Percentiles rank a stretch among this genome's conserved stretches.
Evolutionary conservation across 2,113 vertebrate genomes (phyloP).

Genomic region (Albula goreensis): DNA sequence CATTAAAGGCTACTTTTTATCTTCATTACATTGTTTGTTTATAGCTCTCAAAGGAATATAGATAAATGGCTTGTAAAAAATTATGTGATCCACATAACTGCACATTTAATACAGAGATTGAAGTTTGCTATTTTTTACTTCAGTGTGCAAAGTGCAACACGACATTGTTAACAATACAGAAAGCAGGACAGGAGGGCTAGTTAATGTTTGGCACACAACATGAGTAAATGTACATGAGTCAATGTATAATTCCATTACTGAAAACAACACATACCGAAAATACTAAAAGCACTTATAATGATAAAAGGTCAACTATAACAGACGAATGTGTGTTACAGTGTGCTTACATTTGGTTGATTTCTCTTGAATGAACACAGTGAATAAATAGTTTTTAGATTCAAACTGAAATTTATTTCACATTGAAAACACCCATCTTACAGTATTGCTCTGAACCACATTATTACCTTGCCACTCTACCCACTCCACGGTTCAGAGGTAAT

Average conservation of each 20-base stretch:
- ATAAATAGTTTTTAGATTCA: too few relatives aligned
- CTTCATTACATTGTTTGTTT: not conserved
- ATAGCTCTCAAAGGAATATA: not conserved
- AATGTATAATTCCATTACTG: not conserved
- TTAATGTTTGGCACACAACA: not conserved
- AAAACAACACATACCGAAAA: not conserved
- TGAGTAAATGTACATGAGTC: not conserved
- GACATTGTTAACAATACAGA: slow-evolving; percentile 1
- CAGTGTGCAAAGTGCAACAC: slow-evolving; percentile 8
- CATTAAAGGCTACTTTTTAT: not conserved
- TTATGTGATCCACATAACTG: not conserved
- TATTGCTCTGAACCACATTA: not conserved
- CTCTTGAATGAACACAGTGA: too few relatives aligned
- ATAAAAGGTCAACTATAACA: too few relatives aligned
- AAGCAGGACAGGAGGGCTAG: slow-evolving; percentile 1
- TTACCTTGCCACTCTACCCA: not conserved
- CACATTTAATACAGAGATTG: not conserved
- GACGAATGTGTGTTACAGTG: too few relatives aligned
- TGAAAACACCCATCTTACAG: not conserved
- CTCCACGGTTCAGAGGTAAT: not conserved
- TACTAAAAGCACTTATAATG: not conserved
- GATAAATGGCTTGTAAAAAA: not conserved
- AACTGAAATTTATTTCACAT: not conserved
- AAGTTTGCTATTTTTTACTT: not conserved
- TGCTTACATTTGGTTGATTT: too few relatives aligned